phyloP scores from a whole-genome alignment of 2,888 invertebrate species.

The Willowsia nigromaculata region DNA sequence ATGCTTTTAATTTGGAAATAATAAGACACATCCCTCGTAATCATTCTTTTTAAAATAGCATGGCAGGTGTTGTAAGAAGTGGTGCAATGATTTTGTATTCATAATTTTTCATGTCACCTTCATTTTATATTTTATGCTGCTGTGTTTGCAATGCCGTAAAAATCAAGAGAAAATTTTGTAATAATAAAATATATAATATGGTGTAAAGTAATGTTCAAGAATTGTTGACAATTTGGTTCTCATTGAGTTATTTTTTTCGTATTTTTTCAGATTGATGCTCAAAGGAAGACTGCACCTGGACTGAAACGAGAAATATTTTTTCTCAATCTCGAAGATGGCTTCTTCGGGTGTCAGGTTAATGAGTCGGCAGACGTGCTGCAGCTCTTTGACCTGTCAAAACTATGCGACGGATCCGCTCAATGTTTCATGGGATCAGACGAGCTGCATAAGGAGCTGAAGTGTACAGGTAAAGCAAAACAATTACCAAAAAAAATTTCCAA shows the following conservation, averaged over 20 bases:
- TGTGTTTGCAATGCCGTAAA: constrained; percentile 5
- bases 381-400: constrained; percentile 95
- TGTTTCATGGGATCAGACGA: constrained; percentile 96
- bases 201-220: not conserved
- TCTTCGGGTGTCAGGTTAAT: constrained; percentile 98
- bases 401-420: constrained; percentile 94
- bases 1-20: constrained; percentile 51
- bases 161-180: not conserved
- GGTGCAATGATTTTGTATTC: not conserved
- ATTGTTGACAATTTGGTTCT: no score
- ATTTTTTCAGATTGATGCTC: constrained; percentile 75
- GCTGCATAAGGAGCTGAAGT: constrained; percentile 92
- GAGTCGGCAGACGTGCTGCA: constrained; percentile 96
- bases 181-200: not conserved
- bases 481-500: not conserved
- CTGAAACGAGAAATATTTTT: constrained; percentile 95
- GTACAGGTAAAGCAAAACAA: constrained; percentile 90
- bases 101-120: not conserved
- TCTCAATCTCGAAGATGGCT: constrained; percentile 97
- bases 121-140: not conserved
- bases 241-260: not conserved
- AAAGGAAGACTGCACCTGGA: constrained; percentile 77
- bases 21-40: constrained; percentile 19
- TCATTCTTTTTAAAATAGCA: not conserved
- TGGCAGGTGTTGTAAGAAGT: not conserved